phyloP scores from a whole-genome alignment of 2,113 vertebrate species.

The Brachypodius melanocephalos region DNA sequence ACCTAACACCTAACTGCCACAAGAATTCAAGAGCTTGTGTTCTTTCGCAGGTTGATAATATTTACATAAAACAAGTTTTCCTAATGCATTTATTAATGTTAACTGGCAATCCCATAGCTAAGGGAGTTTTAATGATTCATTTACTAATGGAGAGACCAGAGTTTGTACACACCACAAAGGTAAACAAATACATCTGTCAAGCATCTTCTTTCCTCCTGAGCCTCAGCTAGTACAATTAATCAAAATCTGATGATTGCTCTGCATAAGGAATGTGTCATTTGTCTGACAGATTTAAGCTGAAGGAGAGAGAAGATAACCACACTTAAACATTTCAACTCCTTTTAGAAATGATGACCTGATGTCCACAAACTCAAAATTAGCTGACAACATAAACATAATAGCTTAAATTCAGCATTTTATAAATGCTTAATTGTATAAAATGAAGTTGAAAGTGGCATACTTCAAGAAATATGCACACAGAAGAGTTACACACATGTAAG shows the following conservation, averaged over 20 bases:
- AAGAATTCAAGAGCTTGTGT: background rate
- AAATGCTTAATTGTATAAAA: background rate
- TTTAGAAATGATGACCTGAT: background rate
- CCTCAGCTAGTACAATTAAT: background rate
- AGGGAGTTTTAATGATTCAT: background rate
- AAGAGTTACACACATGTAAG: background rate
- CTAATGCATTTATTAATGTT: background rate
- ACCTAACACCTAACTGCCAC: background rate
- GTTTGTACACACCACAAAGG: background rate
- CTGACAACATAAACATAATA: background rate
- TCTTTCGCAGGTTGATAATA: background rate
- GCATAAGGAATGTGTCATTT: background rate
- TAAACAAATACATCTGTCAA: slow-evolving; percentile 32
- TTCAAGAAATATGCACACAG: background rate
- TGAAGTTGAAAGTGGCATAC: background rate
- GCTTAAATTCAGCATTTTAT: background rate
- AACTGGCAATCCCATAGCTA: background rate
- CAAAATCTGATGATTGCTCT: background rate
- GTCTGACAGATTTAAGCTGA: background rate
- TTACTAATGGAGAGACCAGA: background rate
- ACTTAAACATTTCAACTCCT: background rate
- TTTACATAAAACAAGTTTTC: background rate
- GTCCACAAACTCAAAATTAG: background rate
- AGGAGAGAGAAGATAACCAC: background rate
- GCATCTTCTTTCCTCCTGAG: background rate